These are phyloP conservation scores for Forbesichthys papilliferus DNA, from an alignment of 2,113 vertebrate species.

Conservation along the genomic window DNA sequence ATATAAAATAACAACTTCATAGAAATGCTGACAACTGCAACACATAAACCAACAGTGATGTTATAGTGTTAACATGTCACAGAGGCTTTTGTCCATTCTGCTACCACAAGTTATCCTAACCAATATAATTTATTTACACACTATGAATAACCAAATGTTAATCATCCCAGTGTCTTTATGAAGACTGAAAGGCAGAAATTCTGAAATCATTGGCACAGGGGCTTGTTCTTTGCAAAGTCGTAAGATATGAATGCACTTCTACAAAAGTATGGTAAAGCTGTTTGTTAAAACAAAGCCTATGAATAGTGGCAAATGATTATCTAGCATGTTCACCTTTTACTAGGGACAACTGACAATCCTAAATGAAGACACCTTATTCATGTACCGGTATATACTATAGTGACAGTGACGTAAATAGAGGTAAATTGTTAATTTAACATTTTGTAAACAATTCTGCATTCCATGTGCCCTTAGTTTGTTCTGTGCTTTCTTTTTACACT, in stretches of 20 bases:
- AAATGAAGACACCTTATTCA: neutral
- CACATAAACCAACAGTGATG: conserved; percentile 25
- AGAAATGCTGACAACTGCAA: conserved; percentile 27
- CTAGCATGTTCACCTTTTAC: conserved; percentile 18
- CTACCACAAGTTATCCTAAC: conserved; percentile 33
- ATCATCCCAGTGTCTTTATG: conserved; percentile 15
- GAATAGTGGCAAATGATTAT: conserved; percentile 20
- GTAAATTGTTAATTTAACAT: conserved; percentile 18
- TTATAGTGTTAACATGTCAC: conserved; percentile 17
- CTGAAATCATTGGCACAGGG: conserved; percentile 63
- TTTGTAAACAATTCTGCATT: conserved; percentile 46
- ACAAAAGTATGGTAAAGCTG: conserved; percentile 57
- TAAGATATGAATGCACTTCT: conserved; percentile 65
- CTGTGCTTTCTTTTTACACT: conserved; percentile 44
- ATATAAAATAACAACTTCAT: conserved; percentile 14
- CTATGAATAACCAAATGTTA: conserved; percentile 28
- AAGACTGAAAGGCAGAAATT: neutral
- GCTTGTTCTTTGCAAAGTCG: conserved; percentile 67
- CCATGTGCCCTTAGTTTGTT: conserved; percentile 42
- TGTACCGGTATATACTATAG: neutral
- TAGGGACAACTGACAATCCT: neutral
- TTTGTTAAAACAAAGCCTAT: conserved; percentile 39
- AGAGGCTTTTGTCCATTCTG: conserved; percentile 2
- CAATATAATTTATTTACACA: conserved; percentile 54
- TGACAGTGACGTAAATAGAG: neutral